Conservation (phyloP, 1,140 invertebrate species). For the Nylanderia fulva region DNA sequence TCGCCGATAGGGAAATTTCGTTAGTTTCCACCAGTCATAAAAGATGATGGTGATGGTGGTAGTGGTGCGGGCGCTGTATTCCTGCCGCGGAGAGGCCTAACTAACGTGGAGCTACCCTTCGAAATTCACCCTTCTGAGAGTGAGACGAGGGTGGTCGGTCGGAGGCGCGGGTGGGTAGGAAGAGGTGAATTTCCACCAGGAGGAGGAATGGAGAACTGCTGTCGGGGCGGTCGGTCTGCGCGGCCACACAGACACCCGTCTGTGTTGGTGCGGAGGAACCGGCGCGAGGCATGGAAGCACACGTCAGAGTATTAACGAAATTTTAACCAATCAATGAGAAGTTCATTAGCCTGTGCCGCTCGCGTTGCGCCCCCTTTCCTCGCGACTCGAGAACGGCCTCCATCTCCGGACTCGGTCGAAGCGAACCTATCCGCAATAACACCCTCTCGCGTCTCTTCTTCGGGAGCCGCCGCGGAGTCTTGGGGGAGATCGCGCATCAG, state of each 20-base stretch:
- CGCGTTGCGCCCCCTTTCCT: constrained; percentile 62
- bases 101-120: constrained; percentile 77
- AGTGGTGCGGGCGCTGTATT: constrained; percentile 61
- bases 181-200: constrained; percentile 66
- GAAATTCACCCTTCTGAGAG: constrained; percentile 83
- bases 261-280: constrained; percentile 63
- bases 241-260: constrained; percentile 21
- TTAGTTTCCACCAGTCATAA: constrained; percentile 84
- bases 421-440: constrained; percentile 59
- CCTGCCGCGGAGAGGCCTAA: constrained; percentile 80
- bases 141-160: constrained; percentile 77
- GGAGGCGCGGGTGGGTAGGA: constrained; percentile 61
- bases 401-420: constrained; percentile 65
- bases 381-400: constrained; percentile 63
- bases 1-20: constrained; percentile 85
- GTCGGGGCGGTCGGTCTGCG: constrained; percentile 45
- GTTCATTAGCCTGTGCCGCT: constrained; percentile 83
- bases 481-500: constrained; percentile 62
- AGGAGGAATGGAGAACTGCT: constrained; percentile 63
- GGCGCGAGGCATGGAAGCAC: constrained; percentile 79
- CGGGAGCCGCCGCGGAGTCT: constrained; percentile 47
- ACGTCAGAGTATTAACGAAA: constrained; percentile 85
- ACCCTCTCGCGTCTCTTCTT: constrained; percentile 52
- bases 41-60: constrained; percentile 71
- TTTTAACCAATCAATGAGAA: constrained; percentile 86